A percentile compares a stretch with the other conserved stretches of the same genome.
phyloP scores from a whole-genome alignment of 1,140 invertebrate genomes.

The Aleiodes sp. region DNA sequence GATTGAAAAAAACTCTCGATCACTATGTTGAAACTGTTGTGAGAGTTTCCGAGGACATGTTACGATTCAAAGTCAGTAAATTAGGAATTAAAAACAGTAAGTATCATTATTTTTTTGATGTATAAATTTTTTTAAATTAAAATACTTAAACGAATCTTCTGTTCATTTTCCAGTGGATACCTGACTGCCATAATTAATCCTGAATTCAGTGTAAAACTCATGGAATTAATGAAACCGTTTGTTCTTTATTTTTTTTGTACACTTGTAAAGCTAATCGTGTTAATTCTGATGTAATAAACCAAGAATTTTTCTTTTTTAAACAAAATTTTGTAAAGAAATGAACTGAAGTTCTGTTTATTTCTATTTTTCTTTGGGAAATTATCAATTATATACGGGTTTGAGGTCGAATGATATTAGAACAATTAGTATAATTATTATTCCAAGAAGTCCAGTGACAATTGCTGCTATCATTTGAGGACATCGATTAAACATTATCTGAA shows the following conservation, averaged over 20 bases:
- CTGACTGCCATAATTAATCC: not conserved
- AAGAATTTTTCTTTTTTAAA: not conserved
- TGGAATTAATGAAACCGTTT: not conserved
- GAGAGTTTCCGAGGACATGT: slow-evolving; percentile 70
- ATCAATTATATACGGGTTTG: slow-evolving; percentile 49
- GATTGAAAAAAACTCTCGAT: slow-evolving; percentile 64
- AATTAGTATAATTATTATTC: slow-evolving; percentile 48
- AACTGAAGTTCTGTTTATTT: too few species aligned
- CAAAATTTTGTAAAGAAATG: not conserved
- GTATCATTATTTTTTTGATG: slow-evolving; percentile 7
- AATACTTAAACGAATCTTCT: slow-evolving; percentile 3
- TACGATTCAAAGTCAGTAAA: slow-evolving; percentile 51
- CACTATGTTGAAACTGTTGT: slow-evolving; percentile 68
- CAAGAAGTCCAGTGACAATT: slow-evolving; percentile 50
- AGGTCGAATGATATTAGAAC: slow-evolving; percentile 48
- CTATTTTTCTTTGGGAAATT: slow-evolving; percentile 10
- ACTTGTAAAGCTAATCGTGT: not conserved
- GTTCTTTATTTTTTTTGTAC: not conserved
- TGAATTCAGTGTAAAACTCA: not conserved
- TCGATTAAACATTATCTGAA: slow-evolving; percentile 57
- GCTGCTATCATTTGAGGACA: slow-evolving; percentile 51
- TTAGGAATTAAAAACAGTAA: not conserved
- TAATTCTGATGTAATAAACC: not conserved
- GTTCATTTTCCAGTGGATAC: slow-evolving; percentile 16
- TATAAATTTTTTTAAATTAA: slow-evolving; percentile 14